Evolutionary conservation across 53 echinoderm and acorn worm species (phyloP).

Genomic region (Arbacia lixula): DNA sequence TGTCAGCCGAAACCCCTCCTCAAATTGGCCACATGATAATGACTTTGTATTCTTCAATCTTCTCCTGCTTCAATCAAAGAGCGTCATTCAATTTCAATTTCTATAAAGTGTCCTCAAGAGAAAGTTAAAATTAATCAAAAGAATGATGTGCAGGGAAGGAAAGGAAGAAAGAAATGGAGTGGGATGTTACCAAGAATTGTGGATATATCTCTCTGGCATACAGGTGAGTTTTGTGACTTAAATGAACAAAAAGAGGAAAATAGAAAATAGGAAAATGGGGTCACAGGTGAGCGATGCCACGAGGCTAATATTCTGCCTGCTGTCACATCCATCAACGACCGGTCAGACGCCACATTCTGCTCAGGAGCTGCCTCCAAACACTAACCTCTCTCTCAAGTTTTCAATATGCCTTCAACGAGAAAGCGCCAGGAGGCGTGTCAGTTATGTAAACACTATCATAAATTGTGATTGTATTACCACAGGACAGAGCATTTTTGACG

Average conservation of each 20-base stretch:
- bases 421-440: conserved; percentile 49
- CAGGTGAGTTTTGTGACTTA: too few relatives aligned
- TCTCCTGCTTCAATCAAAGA: conserved; percentile 5
- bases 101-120: too few relatives aligned
- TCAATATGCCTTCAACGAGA: conserved; percentile 30
- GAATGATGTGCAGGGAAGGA: not conserved
- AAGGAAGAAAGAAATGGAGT: not conserved
- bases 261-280: not conserved
- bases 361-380: too few relatives aligned
- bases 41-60: too few relatives aligned
- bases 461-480: conserved; percentile 48
- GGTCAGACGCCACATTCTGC: too few relatives aligned
- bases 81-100: conserved; percentile 12
- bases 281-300: too few relatives aligned
- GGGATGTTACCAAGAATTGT: too few relatives aligned
- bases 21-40: conserved; percentile 32
- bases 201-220: too few relatives aligned
- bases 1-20: conserved; percentile 23
- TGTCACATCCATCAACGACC: too few relatives aligned
- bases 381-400: not conserved
- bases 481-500: conserved; percentile 1
- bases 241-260: not conserved
- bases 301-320: too few relatives aligned
- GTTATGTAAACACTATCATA: conserved; percentile 57
- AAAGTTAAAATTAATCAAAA: not conserved